Percentiles rank a stretch among this genome's conserved stretches.
phyloP scores from a whole-genome alignment of 2,113 vertebrate genomes.

The Podarcis cretensis region DNA sequence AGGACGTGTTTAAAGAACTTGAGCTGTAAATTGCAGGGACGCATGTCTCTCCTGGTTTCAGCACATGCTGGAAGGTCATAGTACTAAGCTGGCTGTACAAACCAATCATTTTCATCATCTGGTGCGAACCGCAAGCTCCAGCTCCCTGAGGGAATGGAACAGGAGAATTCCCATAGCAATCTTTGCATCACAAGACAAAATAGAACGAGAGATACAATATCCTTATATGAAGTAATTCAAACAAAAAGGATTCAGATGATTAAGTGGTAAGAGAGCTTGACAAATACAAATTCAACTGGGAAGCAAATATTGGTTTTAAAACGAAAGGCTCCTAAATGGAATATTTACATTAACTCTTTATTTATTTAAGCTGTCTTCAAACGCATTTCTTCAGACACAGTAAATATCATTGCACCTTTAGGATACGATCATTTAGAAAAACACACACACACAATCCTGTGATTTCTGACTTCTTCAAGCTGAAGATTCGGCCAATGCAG shows the following conservation, averaged over 20 bases:
- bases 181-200: background rate
- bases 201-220: background rate
- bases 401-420: slow-evolving; percentile 1
- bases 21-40: background rate
- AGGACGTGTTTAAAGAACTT: slow-evolving; percentile 10
- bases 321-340: slow-evolving; percentile 13
- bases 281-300: slow-evolving; percentile 24
- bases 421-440: background rate
- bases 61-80: slow-evolving; percentile 7
- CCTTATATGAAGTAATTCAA: slow-evolving; percentile 1
- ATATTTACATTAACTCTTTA: background rate
- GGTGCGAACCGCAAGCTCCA: slow-evolving; percentile 7
- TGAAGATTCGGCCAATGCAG: background rate
- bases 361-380: slow-evolving; percentile 23
- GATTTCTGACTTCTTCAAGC: background rate
- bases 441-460: too few relatives aligned
- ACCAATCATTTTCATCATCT: slow-evolving; percentile 26
- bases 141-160: slow-evolving; percentile 4
- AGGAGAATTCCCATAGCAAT: slow-evolving; percentile 49
- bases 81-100: slow-evolving; percentile 8
- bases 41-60: background rate
- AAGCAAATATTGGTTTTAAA: slow-evolving; percentile 39
- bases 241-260: slow-evolving; percentile 6
- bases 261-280: slow-evolving; percentile 34
- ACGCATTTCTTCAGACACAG: background rate